Evolutionary conservation across 2,888 invertebrate species (phyloP).

Genomic region (Acanthococcus lagerstroemiae): DNA sequence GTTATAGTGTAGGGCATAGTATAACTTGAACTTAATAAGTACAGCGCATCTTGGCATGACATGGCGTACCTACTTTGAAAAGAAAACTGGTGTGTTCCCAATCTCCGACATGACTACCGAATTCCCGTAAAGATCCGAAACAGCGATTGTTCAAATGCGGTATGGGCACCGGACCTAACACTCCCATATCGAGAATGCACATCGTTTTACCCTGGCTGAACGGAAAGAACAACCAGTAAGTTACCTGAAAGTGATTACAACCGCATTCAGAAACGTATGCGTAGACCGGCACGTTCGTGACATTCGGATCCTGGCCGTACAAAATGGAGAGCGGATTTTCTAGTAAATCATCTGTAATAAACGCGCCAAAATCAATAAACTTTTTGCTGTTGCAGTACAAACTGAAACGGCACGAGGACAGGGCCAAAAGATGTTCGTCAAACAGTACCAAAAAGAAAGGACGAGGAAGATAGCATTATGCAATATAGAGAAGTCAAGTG

Average conservation of each 20-base stretch:
- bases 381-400: no score
- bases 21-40: no score
- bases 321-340: conserved; percentile 48
- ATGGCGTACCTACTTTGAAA: conserved; percentile 44
- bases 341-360: conserved; percentile 42
- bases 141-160: conserved; percentile 51
- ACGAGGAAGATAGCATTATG: no score
- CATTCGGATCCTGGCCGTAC: conserved; percentile 50
- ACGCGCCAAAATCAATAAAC: no score
- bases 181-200: conserved; percentile 45
- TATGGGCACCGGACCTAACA: conserved; percentile 51
- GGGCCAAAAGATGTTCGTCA: no score
- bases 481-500: no score
- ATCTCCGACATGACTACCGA: conserved; percentile 57
- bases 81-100: conserved; percentile 58
- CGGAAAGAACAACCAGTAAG: conserved; percentile 61
- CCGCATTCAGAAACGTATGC: conserved; percentile 48
- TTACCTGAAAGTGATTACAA: conserved; percentile 48
- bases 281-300: conserved; percentile 50
- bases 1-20: no score
- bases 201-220: conserved; percentile 54
- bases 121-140: conserved; percentile 48
- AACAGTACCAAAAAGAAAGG: no score
- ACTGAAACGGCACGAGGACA: no score
- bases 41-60: no score